A percentile compares a stretch with the other conserved stretches of the same genome.
phyloP scores from a whole-genome alignment of 1,140 invertebrate genomes.

The Prorops nasuta region DNA sequence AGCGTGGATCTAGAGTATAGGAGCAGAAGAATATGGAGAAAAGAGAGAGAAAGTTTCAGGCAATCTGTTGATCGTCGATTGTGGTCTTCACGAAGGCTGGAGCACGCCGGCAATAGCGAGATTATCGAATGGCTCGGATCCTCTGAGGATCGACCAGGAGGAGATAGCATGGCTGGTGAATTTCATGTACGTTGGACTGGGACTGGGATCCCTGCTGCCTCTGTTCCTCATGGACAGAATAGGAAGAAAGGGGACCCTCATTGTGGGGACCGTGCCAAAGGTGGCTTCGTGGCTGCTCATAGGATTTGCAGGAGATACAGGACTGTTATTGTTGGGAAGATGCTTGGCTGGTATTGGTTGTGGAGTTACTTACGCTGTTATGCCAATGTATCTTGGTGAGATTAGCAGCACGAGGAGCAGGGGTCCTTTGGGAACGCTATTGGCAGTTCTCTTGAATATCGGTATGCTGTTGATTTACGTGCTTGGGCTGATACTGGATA shows the following conservation, averaged over 20 bases:
- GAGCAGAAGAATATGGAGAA: background rate
- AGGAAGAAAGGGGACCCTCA: slow-evolving; percentile 60
- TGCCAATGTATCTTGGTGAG: slow-evolving; percentile 65
- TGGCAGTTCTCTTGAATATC: slow-evolving; percentile 60
- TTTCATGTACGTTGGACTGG: slow-evolving; percentile 48
- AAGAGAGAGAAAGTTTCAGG: slow-evolving; percentile 27
- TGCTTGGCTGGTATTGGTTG: slow-evolving; percentile 54
- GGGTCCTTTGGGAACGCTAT: slow-evolving; percentile 58
- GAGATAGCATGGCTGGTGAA: slow-evolving; percentile 46
- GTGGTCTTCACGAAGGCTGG: slow-evolving; percentile 53
- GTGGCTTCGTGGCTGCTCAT: slow-evolving; percentile 60
- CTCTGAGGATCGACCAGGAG: slow-evolving; percentile 30
- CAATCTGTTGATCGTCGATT: slow-evolving; percentile 50
- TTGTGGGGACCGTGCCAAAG: slow-evolving; percentile 58
- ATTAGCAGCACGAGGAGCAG: slow-evolving; percentile 60
- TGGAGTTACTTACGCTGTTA: slow-evolving; percentile 53
- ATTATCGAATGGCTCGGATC: slow-evolving; percentile 40
- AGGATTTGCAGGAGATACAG: slow-evolving; percentile 40
- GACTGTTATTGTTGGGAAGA: slow-evolving; percentile 50
- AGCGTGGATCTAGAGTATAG: no score
- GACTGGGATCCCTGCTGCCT: slow-evolving; percentile 50
- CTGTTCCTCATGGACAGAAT: slow-evolving; percentile 58
- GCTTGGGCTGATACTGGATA: slow-evolving; percentile 49
- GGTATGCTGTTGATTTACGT: slow-evolving; percentile 61
- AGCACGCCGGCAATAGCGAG: slow-evolving; percentile 48